Base-by-base conservation (phyloP, 2,113 vertebrate genomes). In the Balaeniceps rex region DNA sequence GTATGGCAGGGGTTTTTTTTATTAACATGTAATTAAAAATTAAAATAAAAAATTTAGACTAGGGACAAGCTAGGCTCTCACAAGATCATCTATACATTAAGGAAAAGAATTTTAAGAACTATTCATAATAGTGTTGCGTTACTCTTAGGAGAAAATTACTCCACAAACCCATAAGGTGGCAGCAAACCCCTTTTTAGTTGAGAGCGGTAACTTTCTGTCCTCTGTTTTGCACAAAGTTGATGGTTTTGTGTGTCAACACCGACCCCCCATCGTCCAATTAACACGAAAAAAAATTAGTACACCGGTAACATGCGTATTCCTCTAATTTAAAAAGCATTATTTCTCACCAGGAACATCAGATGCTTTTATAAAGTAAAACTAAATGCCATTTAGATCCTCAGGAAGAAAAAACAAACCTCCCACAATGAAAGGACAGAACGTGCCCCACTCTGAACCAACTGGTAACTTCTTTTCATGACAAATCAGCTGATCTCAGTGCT, bases 91-190 rank as follows among this genome's bases (percentile, higher is more conserved):
- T 42, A 7, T 2, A 60, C 4, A 26, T 29, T 31, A 80, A 55
- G 16, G 34, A 68, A 42, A 90, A 64, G 6, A 57, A 72, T 64
- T 63, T 23, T 38, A 34, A 83, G 28, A 65, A 40, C 54, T 66
- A 34, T 40, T 75, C 7, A 6, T 14, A 38, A 36, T 25, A 51
- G 6, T 10, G 54, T 63, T 66, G 14, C 17, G 13, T 34, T 54
- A 28, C 25, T 79, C 52, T 28, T 40, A 68, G 54, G 60, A 85
- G 29, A 88, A 75, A 93, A 96, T 82, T 97, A 91, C 63, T 78
- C 65, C 61, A 40, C 3, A 75, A 84, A 6, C 64, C 98, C 98
- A 98, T 78, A 79, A 97, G 98, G 90, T 98, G 98, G 98, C 98
- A 98, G 98, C 97, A 98, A 97, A 97, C 40, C 23, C 92, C 98